A percentile compares a stretch with the other conserved stretches of the same genome.
phyloP scores from a whole-genome alignment of 2,113 vertebrate genomes.

The Scortum barcoo region DNA sequence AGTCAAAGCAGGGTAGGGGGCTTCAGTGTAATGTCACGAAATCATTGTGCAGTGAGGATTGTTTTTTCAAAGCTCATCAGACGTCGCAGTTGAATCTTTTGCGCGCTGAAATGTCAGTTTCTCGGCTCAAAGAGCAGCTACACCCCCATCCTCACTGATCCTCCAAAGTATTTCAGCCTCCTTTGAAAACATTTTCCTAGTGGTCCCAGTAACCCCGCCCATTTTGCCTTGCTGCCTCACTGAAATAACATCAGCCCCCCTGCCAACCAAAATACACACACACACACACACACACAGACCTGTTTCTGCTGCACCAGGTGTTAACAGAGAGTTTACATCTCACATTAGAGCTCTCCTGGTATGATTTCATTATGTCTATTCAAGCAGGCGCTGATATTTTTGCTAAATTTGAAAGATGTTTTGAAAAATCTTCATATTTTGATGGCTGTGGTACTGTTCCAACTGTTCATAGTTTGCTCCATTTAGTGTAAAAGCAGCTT shows the following conservation, averaged over 20 bases:
- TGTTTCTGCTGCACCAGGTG: constrained; percentile 56
- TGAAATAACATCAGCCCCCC: constrained; percentile 69
- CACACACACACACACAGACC: constrained; percentile 48
- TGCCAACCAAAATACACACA: constrained; percentile 36
- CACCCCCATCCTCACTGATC: constrained; percentile 39
- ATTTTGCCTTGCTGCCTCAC: constrained; percentile 60
- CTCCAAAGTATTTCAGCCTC: constrained; percentile 59
- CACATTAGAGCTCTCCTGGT: neutral
- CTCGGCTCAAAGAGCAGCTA: constrained; percentile 26
- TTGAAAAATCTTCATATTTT: neutral
- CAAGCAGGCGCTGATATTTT: neutral
- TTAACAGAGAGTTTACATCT: constrained; percentile 41
- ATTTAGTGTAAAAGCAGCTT: neutral
- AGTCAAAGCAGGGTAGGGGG: neutral
- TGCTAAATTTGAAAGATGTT: neutral
- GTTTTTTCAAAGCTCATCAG: neutral
- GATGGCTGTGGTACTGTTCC: neutral
- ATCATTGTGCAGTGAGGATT: constrained; percentile 29
- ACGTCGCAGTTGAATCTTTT: neutral
- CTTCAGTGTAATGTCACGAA: constrained; percentile 23
- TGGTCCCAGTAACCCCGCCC: constrained; percentile 73
- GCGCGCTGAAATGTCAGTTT: neutral
- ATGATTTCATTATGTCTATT: neutral
- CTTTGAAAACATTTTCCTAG: constrained; percentile 67
- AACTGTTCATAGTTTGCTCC: neutral